These are phyloP conservation scores for Mylabris sibirica DNA, from an alignment of 2,888 invertebrate species.

Conservation along the genomic window DNA sequence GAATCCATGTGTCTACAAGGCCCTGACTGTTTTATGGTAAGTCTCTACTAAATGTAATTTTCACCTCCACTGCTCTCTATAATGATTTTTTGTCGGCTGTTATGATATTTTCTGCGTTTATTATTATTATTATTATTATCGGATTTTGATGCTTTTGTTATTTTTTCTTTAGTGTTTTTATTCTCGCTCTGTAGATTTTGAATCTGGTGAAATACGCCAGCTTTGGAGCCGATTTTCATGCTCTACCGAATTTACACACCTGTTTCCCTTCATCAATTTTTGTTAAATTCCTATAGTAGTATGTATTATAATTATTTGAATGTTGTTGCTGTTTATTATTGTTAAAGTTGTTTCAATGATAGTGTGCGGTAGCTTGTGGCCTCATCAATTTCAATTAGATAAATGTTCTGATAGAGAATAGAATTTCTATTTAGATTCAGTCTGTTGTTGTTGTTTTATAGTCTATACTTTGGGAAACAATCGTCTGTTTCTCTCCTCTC, in stretches of 20 bases:
- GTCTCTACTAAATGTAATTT: slow-evolving; percentile 55
- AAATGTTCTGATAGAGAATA: slow-evolving; percentile 38
- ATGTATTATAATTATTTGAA: not conserved
- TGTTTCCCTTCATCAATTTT: slow-evolving; percentile 27
- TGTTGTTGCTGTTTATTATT: not conserved
- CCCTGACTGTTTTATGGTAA: slow-evolving; percentile 77
- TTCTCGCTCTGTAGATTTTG: slow-evolving; percentile 23
- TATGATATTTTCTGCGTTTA: slow-evolving; percentile 38
- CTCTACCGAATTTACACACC: slow-evolving; percentile 31
- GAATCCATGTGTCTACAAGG: slow-evolving; percentile 74
- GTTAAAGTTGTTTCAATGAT: not conserved
- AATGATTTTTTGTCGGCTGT: slow-evolving; percentile 49
- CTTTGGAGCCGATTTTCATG: slow-evolving; percentile 29
- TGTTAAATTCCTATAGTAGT: too few species aligned
- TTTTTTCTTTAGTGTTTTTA: too few species aligned
- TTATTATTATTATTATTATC: slow-evolving; percentile 10
- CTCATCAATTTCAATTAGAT: slow-evolving; percentile 46
- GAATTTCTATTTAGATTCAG: slow-evolving; percentile 25
- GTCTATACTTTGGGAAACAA: slow-evolving; percentile 50
- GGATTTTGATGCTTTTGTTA: not conserved
- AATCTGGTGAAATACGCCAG: slow-evolving; percentile 26
- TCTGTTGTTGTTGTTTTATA: slow-evolving; percentile 23
- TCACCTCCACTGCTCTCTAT: slow-evolving; percentile 51
- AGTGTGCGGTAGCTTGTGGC: slow-evolving; percentile 26
- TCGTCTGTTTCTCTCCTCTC: slow-evolving; percentile 34